Conservation (phyloP, 2,113 vertebrate species). For the Anseranas semipalmata region DNA sequence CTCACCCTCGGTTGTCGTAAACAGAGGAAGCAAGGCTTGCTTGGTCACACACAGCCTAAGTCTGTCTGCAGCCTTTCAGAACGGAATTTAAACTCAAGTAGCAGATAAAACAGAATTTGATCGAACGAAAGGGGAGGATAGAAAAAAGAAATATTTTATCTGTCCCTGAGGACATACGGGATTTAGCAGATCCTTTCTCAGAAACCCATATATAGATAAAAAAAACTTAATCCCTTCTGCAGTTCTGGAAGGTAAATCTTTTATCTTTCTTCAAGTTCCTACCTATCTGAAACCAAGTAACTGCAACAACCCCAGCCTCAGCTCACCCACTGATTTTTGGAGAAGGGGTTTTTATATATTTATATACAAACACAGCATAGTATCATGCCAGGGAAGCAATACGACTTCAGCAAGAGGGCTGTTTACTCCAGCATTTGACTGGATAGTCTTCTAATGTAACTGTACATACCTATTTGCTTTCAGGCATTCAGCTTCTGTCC, state of each 20-base stretch:
- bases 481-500: background rate
- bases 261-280: background rate
- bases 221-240: background rate
- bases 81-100: background rate
- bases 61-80: background rate
- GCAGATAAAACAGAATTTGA: fast-evolving
- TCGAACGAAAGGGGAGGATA: background rate
- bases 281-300: background rate
- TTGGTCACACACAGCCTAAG: background rate
- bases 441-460: background rate
- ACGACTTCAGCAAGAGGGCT: background rate
- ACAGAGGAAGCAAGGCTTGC: background rate
- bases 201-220: background rate
- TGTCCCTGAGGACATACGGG: background rate
- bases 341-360: background rate
- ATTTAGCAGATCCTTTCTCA: background rate
- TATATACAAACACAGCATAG: background rate
- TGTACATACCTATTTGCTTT: background rate
- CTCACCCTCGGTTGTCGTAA: background rate
- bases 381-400: background rate
- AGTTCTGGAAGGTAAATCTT: background rate
- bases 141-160: background rate
- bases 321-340: background rate
- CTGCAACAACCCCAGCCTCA: background rate
- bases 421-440: background rate